Evolutionary conservation across 2,888 invertebrate genomes (phyloP), one percentile per base, ranked within the genome.

Genomic region (Drosophila rellima): DNA sequence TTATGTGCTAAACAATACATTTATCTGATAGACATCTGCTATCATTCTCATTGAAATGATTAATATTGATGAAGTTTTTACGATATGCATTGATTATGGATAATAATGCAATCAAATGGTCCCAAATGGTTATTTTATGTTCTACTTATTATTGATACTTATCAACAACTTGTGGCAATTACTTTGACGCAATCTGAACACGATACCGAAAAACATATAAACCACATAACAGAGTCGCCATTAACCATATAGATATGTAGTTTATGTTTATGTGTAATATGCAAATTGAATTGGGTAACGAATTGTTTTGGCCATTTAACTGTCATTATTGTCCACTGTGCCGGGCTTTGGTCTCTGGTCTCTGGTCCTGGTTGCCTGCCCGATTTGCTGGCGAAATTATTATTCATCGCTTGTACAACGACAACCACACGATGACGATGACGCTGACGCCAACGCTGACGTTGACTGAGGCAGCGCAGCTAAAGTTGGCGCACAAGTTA

Each of bases 351-450:
- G n/a, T 39, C 13, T 55, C 55, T 42, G 33, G 33, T 33, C 65
- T 15, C 50, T 62, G 51, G 37, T 47, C 44, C 56, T 35, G 17
- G n/a, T 48, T 48, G 52, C 57, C 48, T 64, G 61, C 37, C 67
- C 75, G 52, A 64, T 57, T 64, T 33, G 64, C 74, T 81, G 82
- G 63, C 68, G 54, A 77, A 89, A 86, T 86, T 86, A 86, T 86
- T 86, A 86, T 86, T 86, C 86, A 89, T 86, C 86, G 89, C 87
- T 78, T 87, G 86, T 86, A 66, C 61, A 60, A 55, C 60, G 56
- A 64, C 74, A 72, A 56, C 66, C 31, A 33, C 55, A 55, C 52
- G 60, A 60, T 35, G 60, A 78, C 51, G 61, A 70, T 62, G 48
- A 23, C 23, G 45, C 6, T 23, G 44, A 51, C 45, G 68, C 15